These are phyloP conservation scores for Cirrhinus mrigala DNA, from an alignment of 2,797 vertebrate genomes.

Conservation along the genomic window DNA sequence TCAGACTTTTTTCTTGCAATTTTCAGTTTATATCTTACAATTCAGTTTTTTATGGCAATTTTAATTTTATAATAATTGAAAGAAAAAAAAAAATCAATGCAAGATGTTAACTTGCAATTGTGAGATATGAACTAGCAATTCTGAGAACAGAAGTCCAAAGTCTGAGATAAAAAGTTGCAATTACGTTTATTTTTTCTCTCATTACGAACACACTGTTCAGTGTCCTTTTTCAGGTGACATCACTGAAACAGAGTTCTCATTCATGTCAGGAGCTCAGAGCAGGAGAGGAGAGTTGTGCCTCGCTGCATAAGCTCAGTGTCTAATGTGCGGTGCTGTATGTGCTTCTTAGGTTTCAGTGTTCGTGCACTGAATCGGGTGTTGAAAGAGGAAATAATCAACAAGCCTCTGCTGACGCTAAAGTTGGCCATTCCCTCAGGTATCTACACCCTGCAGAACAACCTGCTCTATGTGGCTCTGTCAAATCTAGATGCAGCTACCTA, in stretches of 20 bases:
- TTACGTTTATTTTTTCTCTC: no score
- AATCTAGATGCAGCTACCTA: constrained; percentile 89
- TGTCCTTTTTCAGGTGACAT: neutral
- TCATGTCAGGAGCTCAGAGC: neutral
- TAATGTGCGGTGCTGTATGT: constrained; percentile 23
- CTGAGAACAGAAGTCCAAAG: neutral
- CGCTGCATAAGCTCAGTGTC: neutral
- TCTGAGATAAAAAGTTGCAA: neutral
- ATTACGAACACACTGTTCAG: neutral
- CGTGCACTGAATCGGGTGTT: constrained; percentile 79
- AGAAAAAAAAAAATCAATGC: no score
- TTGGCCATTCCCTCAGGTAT: constrained; percentile 64
- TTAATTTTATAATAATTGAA: no score
- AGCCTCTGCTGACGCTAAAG: constrained; percentile 93
- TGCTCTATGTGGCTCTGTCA: constrained; percentile 86
- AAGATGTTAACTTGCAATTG: no score
- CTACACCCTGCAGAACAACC: constrained; percentile 88
- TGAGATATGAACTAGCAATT: no score
- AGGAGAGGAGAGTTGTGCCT: neutral
- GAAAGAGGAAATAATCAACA: constrained; percentile 86
- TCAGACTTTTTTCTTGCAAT: no score
- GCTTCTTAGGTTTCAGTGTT: constrained; percentile 78
- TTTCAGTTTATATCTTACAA: no score
- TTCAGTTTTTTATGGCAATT: no score
- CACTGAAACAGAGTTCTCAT: neutral